Conservation (phyloP, 2,888 invertebrate species). For the Torymus aiolomorphi region DNA sequence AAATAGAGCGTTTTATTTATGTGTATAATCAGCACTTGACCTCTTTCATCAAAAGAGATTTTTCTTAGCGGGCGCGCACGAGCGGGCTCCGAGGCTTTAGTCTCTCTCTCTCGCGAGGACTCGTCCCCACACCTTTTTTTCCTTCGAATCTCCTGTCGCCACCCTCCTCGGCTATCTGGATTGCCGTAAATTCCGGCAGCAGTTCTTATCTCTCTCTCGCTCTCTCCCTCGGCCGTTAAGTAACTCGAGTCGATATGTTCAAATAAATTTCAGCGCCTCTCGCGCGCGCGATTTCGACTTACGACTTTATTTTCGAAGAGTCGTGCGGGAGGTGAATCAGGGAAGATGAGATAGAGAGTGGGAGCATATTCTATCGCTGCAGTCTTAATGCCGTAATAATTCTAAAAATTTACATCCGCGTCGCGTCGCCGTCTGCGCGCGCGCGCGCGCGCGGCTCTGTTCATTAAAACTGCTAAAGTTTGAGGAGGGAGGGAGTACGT, state of each 20-base stretch:
- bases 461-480: not conserved
- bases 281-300: slow-evolving; percentile 38
- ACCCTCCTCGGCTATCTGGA: slow-evolving; percentile 40
- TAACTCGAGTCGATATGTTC: slow-evolving; percentile 51
- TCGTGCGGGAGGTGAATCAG: too few relatives aligned
- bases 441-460: too few relatives aligned
- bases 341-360: too few relatives aligned
- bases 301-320: slow-evolving; percentile 31
- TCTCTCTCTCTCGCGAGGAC: not conserved
- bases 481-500: too few relatives aligned
- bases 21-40: slow-evolving; percentile 15
- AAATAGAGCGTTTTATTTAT: not conserved
- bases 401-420: slow-evolving; percentile 12
- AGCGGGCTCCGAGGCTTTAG: too few relatives aligned
- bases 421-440: not conserved
- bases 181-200: slow-evolving; percentile 51
- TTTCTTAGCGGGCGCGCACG: not conserved
- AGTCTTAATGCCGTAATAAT: slow-evolving; percentile 23
- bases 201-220: slow-evolving; percentile 47
- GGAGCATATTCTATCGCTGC: slow-evolving; percentile 5
- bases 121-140: slow-evolving; percentile 1
- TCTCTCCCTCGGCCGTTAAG: slow-evolving; percentile 45
- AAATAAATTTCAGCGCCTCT: slow-evolving; percentile 53
- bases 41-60: slow-evolving; percentile 21
- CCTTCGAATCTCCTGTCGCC: slow-evolving; percentile 17